Evolutionary conservation across 2,888 invertebrate genomes (phyloP).

Genomic region (Lymantria dispar): DNA sequence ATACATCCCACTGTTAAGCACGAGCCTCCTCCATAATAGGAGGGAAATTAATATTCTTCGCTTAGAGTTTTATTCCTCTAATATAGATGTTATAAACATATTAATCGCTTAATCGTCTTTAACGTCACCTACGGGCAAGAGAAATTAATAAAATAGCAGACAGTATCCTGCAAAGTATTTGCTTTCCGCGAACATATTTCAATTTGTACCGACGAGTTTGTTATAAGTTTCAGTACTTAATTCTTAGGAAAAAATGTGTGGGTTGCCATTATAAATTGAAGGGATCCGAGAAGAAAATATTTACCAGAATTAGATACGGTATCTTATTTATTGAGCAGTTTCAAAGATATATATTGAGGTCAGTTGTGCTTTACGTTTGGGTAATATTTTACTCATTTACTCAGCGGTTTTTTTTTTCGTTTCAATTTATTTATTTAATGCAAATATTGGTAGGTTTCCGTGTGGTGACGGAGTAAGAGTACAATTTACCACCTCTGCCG

Average conservation of each 20-base stretch:
- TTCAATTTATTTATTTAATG: no score
- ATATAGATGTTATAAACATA: no score
- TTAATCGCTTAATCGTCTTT: no score
- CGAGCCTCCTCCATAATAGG: no score
- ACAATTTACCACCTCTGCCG: no score
- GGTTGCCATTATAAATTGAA: constrained; percentile 22
- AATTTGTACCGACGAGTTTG: background rate
- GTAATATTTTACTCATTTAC: background rate
- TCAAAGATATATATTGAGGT: constrained; percentile 12
- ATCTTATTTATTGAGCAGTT: constrained; percentile 18
- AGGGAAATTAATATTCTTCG: no score
- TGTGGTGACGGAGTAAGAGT: no score
- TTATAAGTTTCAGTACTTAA: constrained; percentile 17
- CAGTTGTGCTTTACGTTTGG: background rate
- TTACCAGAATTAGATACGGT: constrained; percentile 7
- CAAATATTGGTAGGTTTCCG: no score
- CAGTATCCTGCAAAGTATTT: background rate
- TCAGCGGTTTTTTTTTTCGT: no score
- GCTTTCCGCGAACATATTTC: background rate
- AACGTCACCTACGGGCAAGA: no score
- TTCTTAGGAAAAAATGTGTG: constrained; percentile 18
- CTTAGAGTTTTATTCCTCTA: no score
- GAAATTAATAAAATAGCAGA: background rate
- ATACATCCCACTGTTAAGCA: no score
- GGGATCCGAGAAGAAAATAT: constrained; percentile 14